Conservation (phyloP, 1,140 invertebrate species). For the Mizuhopecten yessoensis region DNA sequence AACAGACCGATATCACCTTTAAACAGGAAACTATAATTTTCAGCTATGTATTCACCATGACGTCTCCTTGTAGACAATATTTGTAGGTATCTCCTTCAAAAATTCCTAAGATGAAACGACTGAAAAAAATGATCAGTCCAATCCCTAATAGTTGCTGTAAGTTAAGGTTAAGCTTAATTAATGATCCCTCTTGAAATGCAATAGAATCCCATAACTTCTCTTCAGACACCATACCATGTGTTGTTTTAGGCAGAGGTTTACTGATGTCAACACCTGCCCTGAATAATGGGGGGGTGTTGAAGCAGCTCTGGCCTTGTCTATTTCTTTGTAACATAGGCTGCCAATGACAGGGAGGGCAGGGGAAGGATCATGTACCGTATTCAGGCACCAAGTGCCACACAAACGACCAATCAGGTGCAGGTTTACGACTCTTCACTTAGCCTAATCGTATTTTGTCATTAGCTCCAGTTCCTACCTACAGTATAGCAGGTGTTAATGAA, state of each 20-base stretch:
- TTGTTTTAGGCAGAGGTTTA: neutral
- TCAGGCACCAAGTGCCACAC: neutral
- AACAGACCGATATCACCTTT: neutral
- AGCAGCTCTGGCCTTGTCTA: neutral
- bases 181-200: neutral
- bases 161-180: neutral
- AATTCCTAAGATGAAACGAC: no score
- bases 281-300: neutral
- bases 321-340: neutral
- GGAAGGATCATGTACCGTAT: neutral
- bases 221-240: neutral
- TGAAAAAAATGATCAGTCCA: neutral
- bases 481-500: neutral
- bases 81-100: neutral
- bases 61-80: neutral
- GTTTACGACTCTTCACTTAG: neutral
- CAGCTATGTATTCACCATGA: neutral
- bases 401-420: constrained; percentile 21
- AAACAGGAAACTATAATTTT: neutral
- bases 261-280: neutral
- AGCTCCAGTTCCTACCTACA: neutral
- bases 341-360: neutral
- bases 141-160: neutral
- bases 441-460: neutral
- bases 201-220: neutral